Evolutionary conservation across 2,797 vertebrate genomes (phyloP).

Genomic region (Acanthurus tractus): DNA sequence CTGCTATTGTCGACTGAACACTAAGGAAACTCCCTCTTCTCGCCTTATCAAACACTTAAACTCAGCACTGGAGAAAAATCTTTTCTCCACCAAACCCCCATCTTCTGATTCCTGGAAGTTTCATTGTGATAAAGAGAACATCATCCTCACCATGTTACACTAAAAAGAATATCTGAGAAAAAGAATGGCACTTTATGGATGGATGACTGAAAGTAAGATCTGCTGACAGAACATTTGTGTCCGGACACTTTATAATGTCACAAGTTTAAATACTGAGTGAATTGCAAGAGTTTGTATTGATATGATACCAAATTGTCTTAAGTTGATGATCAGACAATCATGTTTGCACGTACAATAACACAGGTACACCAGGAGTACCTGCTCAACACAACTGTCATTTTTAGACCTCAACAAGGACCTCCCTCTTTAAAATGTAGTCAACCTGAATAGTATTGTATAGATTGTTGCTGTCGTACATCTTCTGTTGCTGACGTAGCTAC

Average conservation of each 20-base stretch:
- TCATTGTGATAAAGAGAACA: not conserved
- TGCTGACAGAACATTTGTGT: constrained; percentile 30
- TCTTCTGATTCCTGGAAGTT: constrained; percentile 28
- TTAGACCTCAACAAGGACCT: constrained; percentile 8
- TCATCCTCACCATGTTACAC: constrained; percentile 2
- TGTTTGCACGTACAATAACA: constrained; percentile 69
- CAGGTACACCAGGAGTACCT: constrained; percentile 33
- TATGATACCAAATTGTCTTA: constrained; percentile 61
- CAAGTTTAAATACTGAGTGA: constrained; percentile 30
- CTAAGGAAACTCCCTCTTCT: constrained; percentile 8
- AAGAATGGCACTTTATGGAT: constrained; percentile 65
- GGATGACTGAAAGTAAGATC: constrained; percentile 34
- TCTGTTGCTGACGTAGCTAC: constrained; percentile 50
- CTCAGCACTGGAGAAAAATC: constrained; percentile 20
- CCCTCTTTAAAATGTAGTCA: constrained; percentile 19
- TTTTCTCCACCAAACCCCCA: constrained; percentile 3
- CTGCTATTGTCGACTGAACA: constrained; percentile 86
- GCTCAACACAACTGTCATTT: constrained; percentile 21
- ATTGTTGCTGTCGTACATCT: constrained; percentile 41
- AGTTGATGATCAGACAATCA: constrained; percentile 62
- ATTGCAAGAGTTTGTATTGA: constrained; percentile 19
- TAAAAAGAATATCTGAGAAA: constrained; percentile 25
- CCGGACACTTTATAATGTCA: constrained; percentile 53
- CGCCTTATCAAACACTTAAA: constrained; percentile 50
- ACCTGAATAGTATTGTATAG: constrained; percentile 21